Conservation (phyloP, 1,140 invertebrate species). For the Diabrotica undecimpunctata region DNA sequence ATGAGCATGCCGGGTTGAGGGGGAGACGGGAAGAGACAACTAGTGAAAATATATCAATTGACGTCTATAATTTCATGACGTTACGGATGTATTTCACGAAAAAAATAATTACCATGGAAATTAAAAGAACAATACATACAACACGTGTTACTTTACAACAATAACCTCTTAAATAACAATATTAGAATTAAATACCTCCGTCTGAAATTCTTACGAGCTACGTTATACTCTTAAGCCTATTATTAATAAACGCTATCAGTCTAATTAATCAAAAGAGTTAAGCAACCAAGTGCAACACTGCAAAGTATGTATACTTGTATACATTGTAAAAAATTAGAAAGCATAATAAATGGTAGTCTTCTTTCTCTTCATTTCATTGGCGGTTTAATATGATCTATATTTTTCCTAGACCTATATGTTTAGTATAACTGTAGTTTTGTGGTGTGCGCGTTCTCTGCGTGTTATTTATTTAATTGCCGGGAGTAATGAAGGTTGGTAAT, state of each 20-base stretch:
- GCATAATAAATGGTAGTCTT: constrained; percentile 28
- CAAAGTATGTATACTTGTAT: constrained; percentile 12
- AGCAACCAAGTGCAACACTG: constrained; percentile 24
- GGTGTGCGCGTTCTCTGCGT: background rate
- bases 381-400: constrained; percentile 9
- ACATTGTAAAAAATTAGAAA: constrained; percentile 43
- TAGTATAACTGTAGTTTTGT: constrained; percentile 9
- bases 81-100: no score
- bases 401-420: constrained; percentile 5
- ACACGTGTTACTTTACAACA: no score
- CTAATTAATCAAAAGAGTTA: constrained; percentile 10
- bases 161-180: no score
- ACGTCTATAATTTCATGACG: no score
- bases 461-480: background rate
- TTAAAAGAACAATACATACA: no score
- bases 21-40: no score
- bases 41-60: no score
- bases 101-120: no score
- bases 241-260: background rate
- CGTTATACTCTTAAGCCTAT: no score
- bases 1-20: no score
- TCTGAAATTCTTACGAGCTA: no score
- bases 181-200: no score
- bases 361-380: constrained; percentile 15
- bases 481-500: constrained; percentile 13